Evolutionary conservation across 2,888 invertebrate species (phyloP).

Genomic region (Cephus spinipes): DNA sequence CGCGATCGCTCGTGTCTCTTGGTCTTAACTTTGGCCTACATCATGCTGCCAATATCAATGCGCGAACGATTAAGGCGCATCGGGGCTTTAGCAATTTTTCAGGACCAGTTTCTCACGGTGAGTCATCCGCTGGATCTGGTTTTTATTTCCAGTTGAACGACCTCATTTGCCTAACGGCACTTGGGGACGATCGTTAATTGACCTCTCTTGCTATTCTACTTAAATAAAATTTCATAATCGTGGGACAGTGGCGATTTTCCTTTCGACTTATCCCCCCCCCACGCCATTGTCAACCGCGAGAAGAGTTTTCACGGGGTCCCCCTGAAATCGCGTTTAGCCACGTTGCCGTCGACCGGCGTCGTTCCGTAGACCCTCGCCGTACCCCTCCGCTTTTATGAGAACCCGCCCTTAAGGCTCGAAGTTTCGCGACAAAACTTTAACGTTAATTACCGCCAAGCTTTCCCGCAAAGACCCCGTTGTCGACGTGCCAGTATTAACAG

Average conservation of each 20-base stretch:
- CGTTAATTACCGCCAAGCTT: slow-evolving; percentile 9
- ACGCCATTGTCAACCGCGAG: slow-evolving; percentile 36
- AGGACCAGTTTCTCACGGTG: slow-evolving; percentile 33
- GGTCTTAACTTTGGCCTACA: neutral
- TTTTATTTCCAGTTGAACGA: slow-evolving; percentile 28
- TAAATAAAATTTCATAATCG: neutral
- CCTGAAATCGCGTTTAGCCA: slow-evolving; percentile 52
- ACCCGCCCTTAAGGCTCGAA: neutral
- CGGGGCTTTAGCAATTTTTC: slow-evolving; percentile 18
- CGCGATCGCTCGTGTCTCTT: neutral
- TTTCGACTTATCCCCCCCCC: neutral
- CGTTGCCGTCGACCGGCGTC: neutral
- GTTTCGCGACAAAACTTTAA: slow-evolving; percentile 10
- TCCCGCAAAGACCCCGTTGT: neutral
- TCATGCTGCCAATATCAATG: neutral
- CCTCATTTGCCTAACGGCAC: slow-evolving; percentile 20
- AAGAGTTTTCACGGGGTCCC: slow-evolving; percentile 48
- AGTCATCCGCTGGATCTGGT: slow-evolving; percentile 28
- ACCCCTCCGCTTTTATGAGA: neutral
- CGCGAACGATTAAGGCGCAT: neutral
- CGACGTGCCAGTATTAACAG: slow-evolving; percentile 13
- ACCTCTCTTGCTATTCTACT: neutral
- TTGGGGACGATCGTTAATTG: neutral
- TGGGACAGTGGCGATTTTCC: neutral
- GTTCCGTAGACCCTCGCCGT: neutral